Percentiles rank a stretch among this genome's conserved stretches.
Conservation (phyloP, 2,113 vertebrate species). For the Chlorocebus sabaeus region DNA sequence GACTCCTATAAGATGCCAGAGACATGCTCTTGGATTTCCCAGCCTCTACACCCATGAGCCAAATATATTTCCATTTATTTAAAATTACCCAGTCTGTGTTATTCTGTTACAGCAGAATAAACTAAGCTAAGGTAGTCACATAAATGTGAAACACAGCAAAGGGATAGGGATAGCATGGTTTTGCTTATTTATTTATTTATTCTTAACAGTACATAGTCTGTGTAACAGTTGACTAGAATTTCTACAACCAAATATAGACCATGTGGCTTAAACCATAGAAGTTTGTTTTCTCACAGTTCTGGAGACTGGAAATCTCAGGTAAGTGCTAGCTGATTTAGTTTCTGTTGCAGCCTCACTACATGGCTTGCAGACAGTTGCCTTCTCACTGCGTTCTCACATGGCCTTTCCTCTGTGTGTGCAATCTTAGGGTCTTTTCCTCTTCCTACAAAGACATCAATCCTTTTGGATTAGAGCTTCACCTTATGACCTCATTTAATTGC, state of each 20-base stretch:
- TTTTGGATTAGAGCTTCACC: background rate
- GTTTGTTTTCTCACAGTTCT: background rate
- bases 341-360: background rate
- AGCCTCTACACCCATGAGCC: background rate
- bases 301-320: too few relatives aligned
- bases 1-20: too few relatives aligned
- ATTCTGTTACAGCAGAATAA: background rate
- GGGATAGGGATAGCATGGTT: background rate
- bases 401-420: background rate
- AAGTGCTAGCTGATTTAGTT: too few relatives aligned
- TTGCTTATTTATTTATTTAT: background rate
- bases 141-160: background rate
- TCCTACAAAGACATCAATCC: background rate
- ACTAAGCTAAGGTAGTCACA: background rate
- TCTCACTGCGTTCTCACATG: rapidly evolving
- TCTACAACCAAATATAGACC: background rate
- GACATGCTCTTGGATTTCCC: background rate
- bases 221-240: background rate
- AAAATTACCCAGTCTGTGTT: background rate
- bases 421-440: background rate
- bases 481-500: background rate
- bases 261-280: background rate
- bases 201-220: background rate
- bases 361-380: too few relatives aligned
- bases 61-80: background rate